phyloP scores from a whole-genome alignment of 2,888 invertebrate species.

The Drosophila peninsularis region DNA sequence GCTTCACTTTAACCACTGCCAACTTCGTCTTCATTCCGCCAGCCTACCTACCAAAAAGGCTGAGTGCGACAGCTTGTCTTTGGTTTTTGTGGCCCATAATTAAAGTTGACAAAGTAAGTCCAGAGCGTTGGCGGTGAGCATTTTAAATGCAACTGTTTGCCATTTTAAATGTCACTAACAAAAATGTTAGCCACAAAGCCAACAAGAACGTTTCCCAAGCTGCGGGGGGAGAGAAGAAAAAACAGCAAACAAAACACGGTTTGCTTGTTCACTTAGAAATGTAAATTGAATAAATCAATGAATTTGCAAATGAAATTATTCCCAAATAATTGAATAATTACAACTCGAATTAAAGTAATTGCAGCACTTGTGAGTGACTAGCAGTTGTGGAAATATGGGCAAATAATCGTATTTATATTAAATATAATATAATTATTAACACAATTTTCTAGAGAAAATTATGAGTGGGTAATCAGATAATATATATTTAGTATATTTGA shows the following conservation, averaged over 20 bases:
- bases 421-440: too few relatives aligned
- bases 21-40: constrained; percentile 11
- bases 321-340: not conserved
- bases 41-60: constrained; percentile 8
- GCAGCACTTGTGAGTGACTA: not conserved
- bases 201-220: not conserved
- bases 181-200: constrained; percentile 10
- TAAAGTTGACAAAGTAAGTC: constrained; percentile 69
- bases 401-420: too few relatives aligned
- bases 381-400: too few relatives aligned
- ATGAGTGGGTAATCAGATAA: too few relatives aligned
- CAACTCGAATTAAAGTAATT: not conserved
- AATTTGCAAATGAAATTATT: constrained; percentile 1
- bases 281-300: constrained; percentile 4
- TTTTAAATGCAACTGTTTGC: constrained; percentile 38
- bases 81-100: constrained; percentile 64
- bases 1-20: constrained; percentile 37
- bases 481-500: too few relatives aligned
- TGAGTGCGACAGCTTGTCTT: constrained; percentile 18
- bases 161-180: constrained; percentile 5
- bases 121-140: constrained; percentile 30
- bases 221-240: not conserved
- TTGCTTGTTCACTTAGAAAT: not conserved
- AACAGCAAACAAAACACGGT: not conserved
- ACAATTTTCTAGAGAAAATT: too few relatives aligned